These are phyloP conservation scores for Drosophila nebulosa DNA, from an alignment of 1,140 invertebrate genomes.

Conservation along the genomic window DNA sequence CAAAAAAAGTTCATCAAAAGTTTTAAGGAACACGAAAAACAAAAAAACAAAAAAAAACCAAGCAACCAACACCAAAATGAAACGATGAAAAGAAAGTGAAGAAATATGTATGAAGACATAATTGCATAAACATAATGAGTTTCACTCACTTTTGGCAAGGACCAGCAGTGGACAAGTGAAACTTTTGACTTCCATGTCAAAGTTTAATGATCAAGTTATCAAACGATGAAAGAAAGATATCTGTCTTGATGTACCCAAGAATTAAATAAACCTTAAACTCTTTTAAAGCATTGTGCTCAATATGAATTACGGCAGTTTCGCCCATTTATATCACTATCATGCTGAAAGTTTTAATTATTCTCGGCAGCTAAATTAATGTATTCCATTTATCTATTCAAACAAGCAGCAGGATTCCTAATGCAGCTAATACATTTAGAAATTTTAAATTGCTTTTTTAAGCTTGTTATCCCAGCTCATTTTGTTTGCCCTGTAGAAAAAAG, in stretches of 20 bases:
- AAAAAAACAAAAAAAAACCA: background rate
- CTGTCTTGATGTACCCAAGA: background rate
- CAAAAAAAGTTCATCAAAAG: slow-evolving; percentile 52
- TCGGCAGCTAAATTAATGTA: too few relatives aligned
- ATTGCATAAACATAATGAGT: slow-evolving; percentile 51
- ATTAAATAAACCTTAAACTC: background rate
- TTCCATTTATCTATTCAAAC: too few relatives aligned
- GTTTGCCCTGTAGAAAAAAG: background rate
- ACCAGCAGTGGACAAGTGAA: background rate
- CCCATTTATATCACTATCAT: background rate
- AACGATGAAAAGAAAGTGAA: background rate
- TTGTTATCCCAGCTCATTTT: background rate
- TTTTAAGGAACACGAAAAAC: slow-evolving; percentile 12
- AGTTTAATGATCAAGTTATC: slow-evolving; percentile 3
- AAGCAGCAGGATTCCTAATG: too few relatives aligned
- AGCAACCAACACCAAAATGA: background rate
- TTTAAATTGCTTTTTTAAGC: background rate
- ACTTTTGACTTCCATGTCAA: background rate
- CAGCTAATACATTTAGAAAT: background rate
- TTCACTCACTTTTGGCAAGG: slow-evolving; percentile 22
- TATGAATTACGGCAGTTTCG: background rate
- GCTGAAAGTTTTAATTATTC: background rate
- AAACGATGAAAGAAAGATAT: background rate
- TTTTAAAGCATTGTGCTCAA: background rate
- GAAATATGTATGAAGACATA: slow-evolving; percentile 21